Evolutionary conservation across 2,797 vertebrate genomes (phyloP).

Genomic region (Netta rufina): DNA sequence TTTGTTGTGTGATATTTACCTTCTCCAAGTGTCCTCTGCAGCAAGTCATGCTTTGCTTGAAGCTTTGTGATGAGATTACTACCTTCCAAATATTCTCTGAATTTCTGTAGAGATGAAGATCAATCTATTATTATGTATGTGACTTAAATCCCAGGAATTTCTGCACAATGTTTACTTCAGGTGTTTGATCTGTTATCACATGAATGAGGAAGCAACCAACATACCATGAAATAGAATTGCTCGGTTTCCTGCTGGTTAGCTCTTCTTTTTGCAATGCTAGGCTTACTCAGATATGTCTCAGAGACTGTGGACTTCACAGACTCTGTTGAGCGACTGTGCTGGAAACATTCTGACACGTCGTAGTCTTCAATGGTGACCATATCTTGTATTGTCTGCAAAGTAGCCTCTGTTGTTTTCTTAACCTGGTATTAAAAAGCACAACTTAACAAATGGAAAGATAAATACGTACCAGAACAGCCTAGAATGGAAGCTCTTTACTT

Average conservation of each 20-base stretch:
- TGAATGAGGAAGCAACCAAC: not conserved
- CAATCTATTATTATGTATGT: constrained; percentile 52
- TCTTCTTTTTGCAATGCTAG: constrained; percentile 96
- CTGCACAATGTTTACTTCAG: not conserved
- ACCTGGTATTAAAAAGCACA: constrained; percentile 80
- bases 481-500: not conserved
- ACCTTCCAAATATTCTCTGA: constrained; percentile 96
- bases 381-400: constrained; percentile 96
- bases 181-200: not conserved
- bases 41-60: constrained; percentile 97
- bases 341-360: constrained; percentile 97
- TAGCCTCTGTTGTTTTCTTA: constrained; percentile 98
- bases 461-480: not conserved
- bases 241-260: constrained; percentile 99
- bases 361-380: constrained; percentile 99
- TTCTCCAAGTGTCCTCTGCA: constrained; percentile 95
- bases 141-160: constrained; percentile 2
- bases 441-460: not conserved
- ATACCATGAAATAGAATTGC: constrained; percentile 98
- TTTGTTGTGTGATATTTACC: constrained; percentile 78
- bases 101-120: constrained; percentile 90
- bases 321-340: constrained; percentile 97
- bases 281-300: constrained; percentile 97
- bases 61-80: constrained; percentile 99
- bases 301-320: constrained; percentile 97